Base-by-base conservation (phyloP, 2,888 invertebrate species). In the Pyrrhia umbra region DNA sequence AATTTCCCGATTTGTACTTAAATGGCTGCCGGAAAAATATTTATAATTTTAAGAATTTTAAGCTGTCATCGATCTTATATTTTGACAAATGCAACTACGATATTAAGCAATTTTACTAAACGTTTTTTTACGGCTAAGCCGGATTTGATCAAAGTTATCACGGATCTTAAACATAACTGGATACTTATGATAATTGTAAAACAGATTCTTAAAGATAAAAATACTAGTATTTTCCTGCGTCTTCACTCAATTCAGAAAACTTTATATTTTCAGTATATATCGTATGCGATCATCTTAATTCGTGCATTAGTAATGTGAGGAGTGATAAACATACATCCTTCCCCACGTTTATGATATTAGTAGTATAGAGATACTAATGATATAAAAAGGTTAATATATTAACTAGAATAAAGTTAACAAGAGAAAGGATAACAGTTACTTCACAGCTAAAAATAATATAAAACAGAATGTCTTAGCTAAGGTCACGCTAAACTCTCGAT, bases 401-500 rank as follows among this genome's bases (percentile, higher is more conserved):
- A 0, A 16, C n/a, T 4, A 15, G 39, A 56, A 30, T 25, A 43
- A 57, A 16, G 15, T 34, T 10, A 63, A 52, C 37, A 49, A 63
- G 46, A 40, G 52, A 71, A 59, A 55, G 54, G 59, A 34, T n/a
- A 71, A 30, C 6, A 59, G 30, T 51, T 9, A 55, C 46, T 39
- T 13, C 27, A 66, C 39, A 18, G 55, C 30, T 60, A 70, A 60
- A 66, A 67, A 60, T 70, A 72, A 56, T 30, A 40, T 47, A 43
- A 52, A 57, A 46, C 47, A 50, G 34, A 57, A 34, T 42, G 57
- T 64, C 45, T 60, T 18, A 61, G 37, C 27, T 60, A 75, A 79
- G 68, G 77, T 75, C 70, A 76, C 9, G 27, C 52, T 63, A 67
- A 74, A 76, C 65, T 79, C 75, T 77, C 68, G 50, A 70, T 77